Evolutionary conservation across 2,797 vertebrate genomes (phyloP), one percentile per base, ranked within the genome.

Genomic region (Ciconia nigra): DNA sequence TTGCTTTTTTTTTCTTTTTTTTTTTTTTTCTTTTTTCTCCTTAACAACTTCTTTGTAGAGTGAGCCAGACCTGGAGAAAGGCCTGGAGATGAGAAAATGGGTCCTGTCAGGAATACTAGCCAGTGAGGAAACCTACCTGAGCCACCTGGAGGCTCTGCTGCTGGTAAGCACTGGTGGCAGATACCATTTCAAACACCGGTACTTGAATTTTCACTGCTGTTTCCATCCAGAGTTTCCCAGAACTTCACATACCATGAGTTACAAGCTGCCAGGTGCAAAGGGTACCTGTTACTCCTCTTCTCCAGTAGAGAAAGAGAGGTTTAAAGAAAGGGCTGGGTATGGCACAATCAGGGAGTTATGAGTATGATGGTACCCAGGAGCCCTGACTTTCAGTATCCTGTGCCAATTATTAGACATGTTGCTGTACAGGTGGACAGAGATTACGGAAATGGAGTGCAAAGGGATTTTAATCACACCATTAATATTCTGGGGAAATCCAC

Each of bases 31-130:
- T 3, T 46, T 31, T 70, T 37, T 10, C 1, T 51, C 14, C 3
- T 57, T 52, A 67, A 35, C 24, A 65, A 80, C 49, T 73, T 81
- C 55, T 74, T 73, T 58, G 14, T 96, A 99, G 99, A 98, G 98
- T 91, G 99, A 99, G 84, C 96, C 99, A 96, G 99, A 99, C 96
- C 96, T 99, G 98, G 99, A 99, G 91, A 99, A 99, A 87, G 99
- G 99, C 49, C 93, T 99, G 97, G 99, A 99, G 98, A 99, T 99
- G 99, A 98, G 99, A 82, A 99, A 99, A 97, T 99, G 99, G 99
- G 99, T 99, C 87, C 97, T 99, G n/a, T 99, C 99, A 26, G 99
- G 99, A 92, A 99, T 99, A 97, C 97, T 99, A 95, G 99, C 99
- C 96, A 99, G 99, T 39, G 99, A 99, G 94, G 99, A 99, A 96